phyloP scores from a whole-genome alignment of 1,140 invertebrate species.

The Daktulosphaira vitifoliae region DNA sequence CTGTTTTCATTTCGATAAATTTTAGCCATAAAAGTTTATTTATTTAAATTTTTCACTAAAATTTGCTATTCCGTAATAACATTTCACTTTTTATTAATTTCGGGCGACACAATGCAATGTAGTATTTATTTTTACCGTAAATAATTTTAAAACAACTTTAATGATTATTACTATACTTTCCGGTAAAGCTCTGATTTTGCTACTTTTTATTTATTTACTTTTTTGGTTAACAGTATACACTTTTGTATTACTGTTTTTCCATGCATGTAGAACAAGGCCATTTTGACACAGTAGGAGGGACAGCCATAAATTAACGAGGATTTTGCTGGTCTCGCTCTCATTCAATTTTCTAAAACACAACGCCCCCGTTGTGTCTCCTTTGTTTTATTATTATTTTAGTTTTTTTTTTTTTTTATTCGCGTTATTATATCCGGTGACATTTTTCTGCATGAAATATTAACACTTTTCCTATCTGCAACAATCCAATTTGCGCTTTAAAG shows the following conservation, averaged over 20 bases:
- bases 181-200: slow-evolving; percentile 1
- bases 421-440: slow-evolving; percentile 15
- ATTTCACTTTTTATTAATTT: not conserved
- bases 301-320: slow-evolving; percentile 31
- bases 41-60: too few relatives aligned
- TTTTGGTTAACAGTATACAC: slow-evolving; percentile 10
- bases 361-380: slow-evolving; percentile 13
- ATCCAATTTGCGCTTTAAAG: too few relatives aligned
- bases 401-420: not conserved
- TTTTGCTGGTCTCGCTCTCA: slow-evolving; percentile 23
- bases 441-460: slow-evolving; percentile 8
- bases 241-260: slow-evolving; percentile 28
- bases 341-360: slow-evolving; percentile 33
- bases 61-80: too few relatives aligned
- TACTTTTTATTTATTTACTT: not conserved
- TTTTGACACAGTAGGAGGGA: slow-evolving; percentile 11
- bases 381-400: slow-evolving; percentile 26
- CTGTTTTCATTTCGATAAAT: slow-evolving; percentile 3
- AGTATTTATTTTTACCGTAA: slow-evolving; percentile 23
- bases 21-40: too few relatives aligned
- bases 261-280: slow-evolving; percentile 12
- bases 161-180: slow-evolving; percentile 26
- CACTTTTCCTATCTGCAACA: not conserved
- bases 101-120: not conserved
- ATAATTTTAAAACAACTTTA: not conserved